These are phyloP conservation scores for Belonocnema kinseyi DNA, from an alignment of 1,140 invertebrate genomes.

Conservation along the genomic window DNA sequence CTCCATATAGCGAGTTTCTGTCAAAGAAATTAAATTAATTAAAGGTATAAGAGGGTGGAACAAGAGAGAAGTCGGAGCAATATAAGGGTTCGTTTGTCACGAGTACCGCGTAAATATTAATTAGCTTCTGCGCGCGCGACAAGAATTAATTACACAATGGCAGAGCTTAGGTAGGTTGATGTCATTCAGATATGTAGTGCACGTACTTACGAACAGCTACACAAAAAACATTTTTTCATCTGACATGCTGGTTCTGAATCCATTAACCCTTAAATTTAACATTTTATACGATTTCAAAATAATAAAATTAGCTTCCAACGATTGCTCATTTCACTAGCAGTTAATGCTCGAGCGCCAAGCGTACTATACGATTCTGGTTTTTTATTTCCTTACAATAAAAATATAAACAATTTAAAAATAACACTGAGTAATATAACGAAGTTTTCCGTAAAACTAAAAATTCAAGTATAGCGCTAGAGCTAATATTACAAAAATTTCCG, in stretches of 20 bases:
- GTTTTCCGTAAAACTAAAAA: too few relatives aligned
- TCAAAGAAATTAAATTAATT: constrained; percentile 69
- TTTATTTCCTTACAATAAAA: too few relatives aligned
- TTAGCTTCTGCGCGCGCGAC: constrained; percentile 59
- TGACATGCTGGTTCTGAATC: background rate
- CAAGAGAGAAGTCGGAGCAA: constrained; percentile 43
- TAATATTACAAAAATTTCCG: too few relatives aligned
- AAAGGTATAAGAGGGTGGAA: constrained; percentile 54
- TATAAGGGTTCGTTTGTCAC: constrained; percentile 61
- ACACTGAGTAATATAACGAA: too few relatives aligned
- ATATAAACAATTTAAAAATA: too few relatives aligned
- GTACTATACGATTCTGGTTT: too few relatives aligned
- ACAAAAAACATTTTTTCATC: background rate
- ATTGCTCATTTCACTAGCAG: too few relatives aligned
- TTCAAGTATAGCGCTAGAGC: too few relatives aligned
- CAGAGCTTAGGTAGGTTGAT: constrained; percentile 43
- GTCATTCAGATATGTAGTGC: constrained; percentile 8
- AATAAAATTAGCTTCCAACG: too few relatives aligned
- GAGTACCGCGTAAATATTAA: constrained; percentile 64
- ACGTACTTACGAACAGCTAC: background rate
- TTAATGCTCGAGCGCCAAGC: too few relatives aligned
- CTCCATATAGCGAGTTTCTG: constrained; percentile 42
- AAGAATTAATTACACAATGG: constrained; percentile 58
- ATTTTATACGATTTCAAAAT: background rate
- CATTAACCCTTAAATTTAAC: background rate